Conservation (phyloP, 2,888 invertebrate genomes). For the Terebella lapidaria region DNA sequence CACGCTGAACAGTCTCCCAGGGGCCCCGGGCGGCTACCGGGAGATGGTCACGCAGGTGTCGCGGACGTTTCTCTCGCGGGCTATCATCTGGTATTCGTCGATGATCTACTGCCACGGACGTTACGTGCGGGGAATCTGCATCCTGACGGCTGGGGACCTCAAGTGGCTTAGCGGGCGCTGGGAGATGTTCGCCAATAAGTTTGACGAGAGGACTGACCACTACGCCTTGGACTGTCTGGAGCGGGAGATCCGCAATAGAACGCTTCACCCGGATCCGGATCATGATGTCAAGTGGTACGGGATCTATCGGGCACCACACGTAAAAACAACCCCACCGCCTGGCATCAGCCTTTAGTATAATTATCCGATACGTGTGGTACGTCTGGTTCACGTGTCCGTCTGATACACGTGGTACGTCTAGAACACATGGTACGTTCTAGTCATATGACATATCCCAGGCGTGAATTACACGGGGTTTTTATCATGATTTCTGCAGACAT, state of each 20-base stretch:
- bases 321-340: not conserved
- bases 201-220: constrained; percentile 39
- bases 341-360: too few species aligned
- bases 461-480: too few species aligned
- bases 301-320: constrained; percentile 9
- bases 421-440: too few species aligned
- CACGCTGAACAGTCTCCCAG: constrained; percentile 35
- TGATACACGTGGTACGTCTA: too few species aligned
- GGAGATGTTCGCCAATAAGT: constrained; percentile 49
- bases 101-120: constrained; percentile 11
- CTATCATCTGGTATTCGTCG: constrained; percentile 16
- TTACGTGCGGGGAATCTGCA: constrained; percentile 4
- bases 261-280: constrained; percentile 4
- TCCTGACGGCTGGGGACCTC: constrained; percentile 30
- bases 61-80: constrained; percentile 16
- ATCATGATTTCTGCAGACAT: too few species aligned
- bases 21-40: constrained; percentile 36
- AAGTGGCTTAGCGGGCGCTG: constrained; percentile 25
- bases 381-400: too few species aligned
- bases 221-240: constrained; percentile 42
- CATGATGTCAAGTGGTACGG: constrained; percentile 9
- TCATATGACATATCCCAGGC: too few species aligned
- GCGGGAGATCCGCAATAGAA: constrained; percentile 23
- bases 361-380: too few species aligned
- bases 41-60: constrained; percentile 25